A percentile compares a stretch with the other conserved stretches of the same genome.
Evolutionary conservation across 2,113 vertebrate species (phyloP).

Genomic region (Nerophis ophidion): DNA sequence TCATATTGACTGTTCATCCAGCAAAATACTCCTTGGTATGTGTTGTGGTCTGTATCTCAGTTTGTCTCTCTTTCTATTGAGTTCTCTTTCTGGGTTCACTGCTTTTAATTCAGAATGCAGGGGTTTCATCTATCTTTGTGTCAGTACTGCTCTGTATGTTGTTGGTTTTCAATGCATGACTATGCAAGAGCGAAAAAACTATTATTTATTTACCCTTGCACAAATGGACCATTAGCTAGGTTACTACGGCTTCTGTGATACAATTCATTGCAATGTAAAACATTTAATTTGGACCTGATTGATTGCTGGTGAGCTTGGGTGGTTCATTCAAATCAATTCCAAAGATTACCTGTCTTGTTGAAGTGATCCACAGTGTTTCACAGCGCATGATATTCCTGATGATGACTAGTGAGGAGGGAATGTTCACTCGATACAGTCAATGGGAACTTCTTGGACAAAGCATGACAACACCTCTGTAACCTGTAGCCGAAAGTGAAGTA

Average conservation of each 20-base stretch:
- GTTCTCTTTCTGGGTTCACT: slow-evolving; percentile 29
- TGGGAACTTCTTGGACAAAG: slow-evolving; percentile 24
- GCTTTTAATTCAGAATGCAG: slow-evolving; percentile 28
- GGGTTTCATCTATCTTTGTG: slow-evolving; percentile 32
- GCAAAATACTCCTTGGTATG: slow-evolving; percentile 45
- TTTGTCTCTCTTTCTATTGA: slow-evolving; percentile 17
- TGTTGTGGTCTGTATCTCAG: slow-evolving; percentile 18
- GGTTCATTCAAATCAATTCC: slow-evolving; percentile 55
- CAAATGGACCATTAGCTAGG: slow-evolving; percentile 1
- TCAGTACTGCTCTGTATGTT: slow-evolving; percentile 18
- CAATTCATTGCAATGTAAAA: slow-evolving; percentile 26
- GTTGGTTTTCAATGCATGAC: slow-evolving; percentile 11
- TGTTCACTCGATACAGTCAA: slow-evolving; percentile 48
- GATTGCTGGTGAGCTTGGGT: slow-evolving; percentile 44
- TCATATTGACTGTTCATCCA: slow-evolving; percentile 47
- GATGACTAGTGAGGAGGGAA: slow-evolving; percentile 58
- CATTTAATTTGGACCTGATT: slow-evolving; percentile 61
- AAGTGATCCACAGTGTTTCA: slow-evolving; percentile 60
- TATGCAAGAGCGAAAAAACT: not conserved
- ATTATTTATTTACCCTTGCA: slow-evolving; percentile 12
- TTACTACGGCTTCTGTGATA: not conserved
- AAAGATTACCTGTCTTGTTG: slow-evolving; percentile 61
- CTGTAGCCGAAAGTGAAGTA: slow-evolving; percentile 11
- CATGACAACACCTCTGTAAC: slow-evolving; percentile 1
- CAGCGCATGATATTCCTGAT: slow-evolving; percentile 61